A percentile compares a stretch with the other conserved stretches of the same genome.
Evolutionary conservation across 2,888 invertebrate genomes (phyloP).

Genomic region (Phanerotoma sp.): DNA sequence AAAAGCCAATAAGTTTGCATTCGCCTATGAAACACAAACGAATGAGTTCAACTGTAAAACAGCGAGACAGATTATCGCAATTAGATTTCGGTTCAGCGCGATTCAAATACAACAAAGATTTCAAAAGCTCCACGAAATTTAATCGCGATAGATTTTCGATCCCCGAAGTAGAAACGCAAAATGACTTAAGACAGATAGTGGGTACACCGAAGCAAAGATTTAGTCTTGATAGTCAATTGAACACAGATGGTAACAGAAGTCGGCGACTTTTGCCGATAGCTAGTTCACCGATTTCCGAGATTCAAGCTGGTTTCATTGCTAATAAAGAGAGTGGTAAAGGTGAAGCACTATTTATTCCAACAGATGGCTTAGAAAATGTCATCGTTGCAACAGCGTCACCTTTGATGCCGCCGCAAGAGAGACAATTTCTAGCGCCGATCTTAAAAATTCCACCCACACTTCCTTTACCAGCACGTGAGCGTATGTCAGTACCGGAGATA

Average conservation of each 20-base stretch:
- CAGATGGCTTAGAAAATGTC: conserved; percentile 45
- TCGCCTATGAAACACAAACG: conserved; percentile 46
- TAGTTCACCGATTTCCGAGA: conserved; percentile 50
- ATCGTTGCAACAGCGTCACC: conserved; percentile 48
- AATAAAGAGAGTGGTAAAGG: conserved; percentile 6
- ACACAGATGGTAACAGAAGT: conserved; percentile 38
- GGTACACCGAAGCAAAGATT: conserved; percentile 52
- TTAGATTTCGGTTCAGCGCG: conserved; percentile 47
- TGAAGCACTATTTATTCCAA: conserved; percentile 28
- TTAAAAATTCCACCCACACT: conserved; percentile 25
- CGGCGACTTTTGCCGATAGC: conserved; percentile 49
- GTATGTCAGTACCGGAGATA: conserved; percentile 53
- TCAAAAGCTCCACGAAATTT: conserved; percentile 37
- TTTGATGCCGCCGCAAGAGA: conserved; percentile 42
- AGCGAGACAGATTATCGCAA: conserved; percentile 47
- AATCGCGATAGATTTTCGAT: conserved; percentile 52
- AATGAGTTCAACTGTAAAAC: conserved; percentile 41
- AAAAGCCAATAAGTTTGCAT: conserved; percentile 31
- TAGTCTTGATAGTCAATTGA: conserved; percentile 49
- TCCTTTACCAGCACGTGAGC: conserved; percentile 39
- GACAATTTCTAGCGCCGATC: conserved; percentile 37
- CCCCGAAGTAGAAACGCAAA: conserved; percentile 51
- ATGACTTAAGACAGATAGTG: conserved; percentile 48
- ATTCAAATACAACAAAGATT: conserved; percentile 40
- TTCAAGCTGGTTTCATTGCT: conserved; percentile 27